Evolutionary conservation across 23 tunicate species (phyloP).

Genomic region (Trididemnum miniatum): DNA sequence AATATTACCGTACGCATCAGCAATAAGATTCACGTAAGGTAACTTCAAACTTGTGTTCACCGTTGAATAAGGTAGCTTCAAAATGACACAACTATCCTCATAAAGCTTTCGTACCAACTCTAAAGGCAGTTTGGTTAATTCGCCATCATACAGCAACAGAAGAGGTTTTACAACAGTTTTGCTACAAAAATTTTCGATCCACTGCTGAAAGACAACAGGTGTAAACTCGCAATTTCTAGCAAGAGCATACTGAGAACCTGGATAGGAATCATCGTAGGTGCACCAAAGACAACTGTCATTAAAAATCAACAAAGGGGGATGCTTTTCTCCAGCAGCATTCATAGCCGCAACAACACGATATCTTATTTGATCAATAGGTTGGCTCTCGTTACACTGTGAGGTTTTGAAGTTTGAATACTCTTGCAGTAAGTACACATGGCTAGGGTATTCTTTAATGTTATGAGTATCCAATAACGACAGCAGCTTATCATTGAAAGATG

Average conservation of each 20-base stretch:
- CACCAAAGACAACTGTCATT: slow-evolving; percentile 26
- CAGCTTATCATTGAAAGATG: slow-evolving; percentile 28
- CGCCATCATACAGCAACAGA: slow-evolving; percentile 44
- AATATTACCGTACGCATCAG: no score
- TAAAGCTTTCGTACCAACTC: neutral
- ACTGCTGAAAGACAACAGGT: neutral
- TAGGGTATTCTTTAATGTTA: slow-evolving; percentile 23
- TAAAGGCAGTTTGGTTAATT: slow-evolving; percentile 17
- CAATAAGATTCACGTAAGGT: slow-evolving; percentile 26
- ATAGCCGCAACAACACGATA: slow-evolving; percentile 26
- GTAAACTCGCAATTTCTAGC: slow-evolving; percentile 1
- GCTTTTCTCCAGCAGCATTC: slow-evolving; percentile 43
- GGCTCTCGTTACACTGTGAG: neutral
- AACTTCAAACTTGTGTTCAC: slow-evolving; percentile 1
- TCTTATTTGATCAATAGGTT: neutral
- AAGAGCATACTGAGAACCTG: slow-evolving; percentile 43
- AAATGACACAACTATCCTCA: slow-evolving; percentile 1
- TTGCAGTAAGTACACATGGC: slow-evolving; percentile 33
- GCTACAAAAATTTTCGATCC: slow-evolving; percentile 28
- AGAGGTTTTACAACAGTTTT: neutral
- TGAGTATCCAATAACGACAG: neutral
- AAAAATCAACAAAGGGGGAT: slow-evolving; percentile 39
- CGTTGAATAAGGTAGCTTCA: slow-evolving; percentile 45
- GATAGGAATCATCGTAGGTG: neutral
- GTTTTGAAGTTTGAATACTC: neutral